Evolutionary conservation across 2,797 vertebrate species (phyloP), one percentile per base, ranked within the genome.

Genomic region (Tapirus indicus): DNA sequence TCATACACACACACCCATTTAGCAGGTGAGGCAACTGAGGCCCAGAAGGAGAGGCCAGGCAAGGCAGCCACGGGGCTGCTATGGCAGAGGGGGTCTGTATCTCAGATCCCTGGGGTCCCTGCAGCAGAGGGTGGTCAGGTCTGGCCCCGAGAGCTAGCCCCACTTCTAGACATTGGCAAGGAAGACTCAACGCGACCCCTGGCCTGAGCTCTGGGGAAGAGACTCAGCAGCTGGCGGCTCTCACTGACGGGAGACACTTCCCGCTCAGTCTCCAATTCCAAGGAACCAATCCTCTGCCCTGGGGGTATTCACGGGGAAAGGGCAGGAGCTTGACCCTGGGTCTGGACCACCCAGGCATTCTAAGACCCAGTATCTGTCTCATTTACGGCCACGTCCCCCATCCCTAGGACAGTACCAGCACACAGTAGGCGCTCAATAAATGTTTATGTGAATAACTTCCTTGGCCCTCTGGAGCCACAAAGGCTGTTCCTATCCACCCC

Each of bases 11-110:
- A 17, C 11, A 27, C n/a, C 47, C 77, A 75, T 32, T 77, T 56
- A 69, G 35, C 35, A 94, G 38, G 83, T 21, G n/a, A 4, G 38
- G 10, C 38, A 79, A 47, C 92, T 90, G 77, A 71, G 66, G 21
- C 54, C 47, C 77, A 75, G 78, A 23, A 74, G n/a, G 32, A 32
- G 17, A 60, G 25, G 38, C 38, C 9, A 1, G 56, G 25, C 29
- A 7, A 71, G 54, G 44, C 18, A 21, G 41, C 35, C 10, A 3
- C 1, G 0, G 25, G 4, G 29, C 21, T 54, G 56, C 27, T 18
- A 5, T 25, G 69, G 62, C 71, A 2, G 2, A 62, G 32, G 6
- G 21, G 77, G 12, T 47, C 9, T 58, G 0, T 7, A 5, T 10
- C 94, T 84, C 38, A 44, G 52, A 41, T n/a, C 62, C 35, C 49